A percentile compares a stretch with the other conserved stretches of the same genome.
phyloP scores from a whole-genome alignment of 2,113 vertebrate genomes.

The Proteles cristata region DNA sequence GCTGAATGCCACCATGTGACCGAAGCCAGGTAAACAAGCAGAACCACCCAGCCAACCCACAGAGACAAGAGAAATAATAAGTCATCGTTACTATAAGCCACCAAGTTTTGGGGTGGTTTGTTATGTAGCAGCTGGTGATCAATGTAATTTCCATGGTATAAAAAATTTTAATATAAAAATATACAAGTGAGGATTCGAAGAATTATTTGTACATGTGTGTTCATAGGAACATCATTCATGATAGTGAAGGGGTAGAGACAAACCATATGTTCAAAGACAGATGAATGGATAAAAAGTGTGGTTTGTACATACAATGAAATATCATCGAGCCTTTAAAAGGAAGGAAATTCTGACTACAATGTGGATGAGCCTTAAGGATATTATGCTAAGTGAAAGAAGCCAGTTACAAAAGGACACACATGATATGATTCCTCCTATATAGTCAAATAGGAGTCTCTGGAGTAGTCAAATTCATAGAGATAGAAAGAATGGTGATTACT shows the following conservation, averaged over 20 bases:
- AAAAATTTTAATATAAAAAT: background rate
- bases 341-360: background rate
- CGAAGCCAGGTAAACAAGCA: background rate
- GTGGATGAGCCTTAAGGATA: background rate
- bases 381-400: background rate
- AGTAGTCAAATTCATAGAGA: background rate
- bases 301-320: background rate
- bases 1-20: background rate
- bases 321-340: no score
- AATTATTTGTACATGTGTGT: background rate
- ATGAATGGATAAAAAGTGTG: background rate
- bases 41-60: background rate
- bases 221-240: background rate
- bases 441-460: no score
- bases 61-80: background rate
- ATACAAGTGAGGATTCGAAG: background rate
- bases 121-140: background rate
- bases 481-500: background rate
- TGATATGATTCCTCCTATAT: background rate
- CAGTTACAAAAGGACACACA: background rate
- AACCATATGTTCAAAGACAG: background rate
- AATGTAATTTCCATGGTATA: background rate
- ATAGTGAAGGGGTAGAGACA: background rate
- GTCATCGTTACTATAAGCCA: background rate
- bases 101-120: background rate